phyloP scores from a whole-genome alignment of 2,113 vertebrate species.

The Machaerirhynchus nigripectus region DNA sequence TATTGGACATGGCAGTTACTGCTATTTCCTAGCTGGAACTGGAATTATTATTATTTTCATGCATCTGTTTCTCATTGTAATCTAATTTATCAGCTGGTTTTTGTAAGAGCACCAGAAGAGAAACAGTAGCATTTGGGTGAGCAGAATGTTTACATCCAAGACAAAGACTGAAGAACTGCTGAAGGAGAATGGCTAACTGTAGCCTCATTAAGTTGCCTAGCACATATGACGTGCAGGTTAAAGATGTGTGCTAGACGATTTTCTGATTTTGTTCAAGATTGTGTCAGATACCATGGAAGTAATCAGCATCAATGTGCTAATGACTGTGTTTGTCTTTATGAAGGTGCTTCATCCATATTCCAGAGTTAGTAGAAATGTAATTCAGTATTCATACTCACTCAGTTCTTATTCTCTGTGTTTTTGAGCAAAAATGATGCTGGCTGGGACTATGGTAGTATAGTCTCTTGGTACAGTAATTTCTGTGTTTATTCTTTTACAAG shows the following conservation, averaged over 20 bases:
- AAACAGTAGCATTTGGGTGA: background rate
- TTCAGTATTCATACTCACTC: background rate
- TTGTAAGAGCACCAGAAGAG: background rate
- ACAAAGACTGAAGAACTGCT: background rate
- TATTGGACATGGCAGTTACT: background rate
- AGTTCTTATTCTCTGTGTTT: background rate
- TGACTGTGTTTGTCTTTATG: background rate
- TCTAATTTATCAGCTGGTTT: background rate
- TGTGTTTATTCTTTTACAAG: background rate
- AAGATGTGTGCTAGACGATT: background rate
- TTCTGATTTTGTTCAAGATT: background rate
- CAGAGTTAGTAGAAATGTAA: background rate
- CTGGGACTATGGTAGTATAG: background rate
- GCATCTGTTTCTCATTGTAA: background rate
- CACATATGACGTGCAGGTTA: rapidly evolving
- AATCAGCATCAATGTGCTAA: background rate
- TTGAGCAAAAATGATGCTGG: background rate
- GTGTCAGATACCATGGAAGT: background rate
- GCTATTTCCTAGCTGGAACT: background rate
- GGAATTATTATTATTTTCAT: background rate
- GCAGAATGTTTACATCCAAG: background rate
- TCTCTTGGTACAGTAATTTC: background rate
- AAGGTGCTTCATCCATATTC: background rate
- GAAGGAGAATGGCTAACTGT: background rate
- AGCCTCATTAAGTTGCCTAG: background rate